phyloP scores from a whole-genome alignment of 1,140 invertebrate genomes.

The Zaprionus vittiger region DNA sequence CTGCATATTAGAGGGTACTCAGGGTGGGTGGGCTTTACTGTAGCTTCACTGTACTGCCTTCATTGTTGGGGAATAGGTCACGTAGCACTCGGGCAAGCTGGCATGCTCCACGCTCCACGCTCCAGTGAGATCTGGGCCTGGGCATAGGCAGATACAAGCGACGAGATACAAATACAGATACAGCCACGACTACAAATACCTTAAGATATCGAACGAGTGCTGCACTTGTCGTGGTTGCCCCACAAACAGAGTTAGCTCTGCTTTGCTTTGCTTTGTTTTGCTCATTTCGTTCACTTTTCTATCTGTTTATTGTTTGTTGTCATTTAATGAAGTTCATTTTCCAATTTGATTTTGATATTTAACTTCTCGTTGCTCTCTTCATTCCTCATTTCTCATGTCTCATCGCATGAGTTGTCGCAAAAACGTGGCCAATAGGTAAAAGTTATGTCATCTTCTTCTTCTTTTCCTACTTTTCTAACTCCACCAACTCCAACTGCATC shows the following conservation, averaged over 20 bases:
- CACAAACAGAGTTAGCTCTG: not conserved
- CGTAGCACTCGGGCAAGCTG: constrained; percentile 42
- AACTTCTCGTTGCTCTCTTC: not conserved
- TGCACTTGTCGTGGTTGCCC: constrained; percentile 18
- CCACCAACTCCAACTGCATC: not conserved
- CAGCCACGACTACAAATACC: not conserved
- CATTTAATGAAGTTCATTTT: constrained; percentile 68
- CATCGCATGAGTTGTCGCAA: constrained; percentile 9
- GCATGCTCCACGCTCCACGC: constrained; percentile 42
- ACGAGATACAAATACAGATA: constrained; percentile 18
- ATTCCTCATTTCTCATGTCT: constrained; percentile 9
- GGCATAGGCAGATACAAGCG: constrained; percentile 24
- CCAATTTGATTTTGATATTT: constrained; percentile 5
- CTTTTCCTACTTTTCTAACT: not conserved
- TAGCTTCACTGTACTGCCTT: not conserved
- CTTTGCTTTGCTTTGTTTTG: not conserved
- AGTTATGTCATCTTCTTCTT: constrained; percentile 61
- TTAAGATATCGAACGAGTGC: not conserved
- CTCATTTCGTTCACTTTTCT: not conserved
- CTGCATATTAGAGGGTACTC: not conserved
- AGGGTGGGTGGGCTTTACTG: not conserved
- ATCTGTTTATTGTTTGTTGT: constrained; percentile 21
- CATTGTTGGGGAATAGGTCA: constrained; percentile 35
- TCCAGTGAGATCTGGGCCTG: constrained; percentile 13
- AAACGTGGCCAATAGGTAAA: constrained; percentile 20